Evolutionary conservation across 2,113 vertebrate genomes (phyloP).

Genomic region (Ramphastos sulfuratus): DNA sequence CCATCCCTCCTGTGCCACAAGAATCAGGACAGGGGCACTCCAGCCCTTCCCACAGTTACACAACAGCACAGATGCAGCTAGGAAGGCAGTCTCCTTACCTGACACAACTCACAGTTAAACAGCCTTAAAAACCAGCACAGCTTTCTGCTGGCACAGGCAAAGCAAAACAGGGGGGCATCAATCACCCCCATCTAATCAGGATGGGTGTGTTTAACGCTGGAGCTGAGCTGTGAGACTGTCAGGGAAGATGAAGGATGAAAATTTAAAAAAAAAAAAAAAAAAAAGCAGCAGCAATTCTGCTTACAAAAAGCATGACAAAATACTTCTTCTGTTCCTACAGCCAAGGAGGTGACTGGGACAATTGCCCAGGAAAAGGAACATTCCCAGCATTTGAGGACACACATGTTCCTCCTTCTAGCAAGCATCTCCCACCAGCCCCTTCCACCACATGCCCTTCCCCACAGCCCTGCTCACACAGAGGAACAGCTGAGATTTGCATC

Average conservation of each 20-base stretch:
- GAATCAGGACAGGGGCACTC: slow-evolving; percentile 23
- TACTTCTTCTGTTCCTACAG: neutral
- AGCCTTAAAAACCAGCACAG: neutral
- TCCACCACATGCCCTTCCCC: neutral
- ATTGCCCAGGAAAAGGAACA: neutral
- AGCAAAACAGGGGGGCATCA: slow-evolving; percentile 16
- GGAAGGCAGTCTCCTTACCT: neutral
- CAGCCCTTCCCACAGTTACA: slow-evolving; percentile 2
- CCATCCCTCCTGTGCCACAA: neutral
- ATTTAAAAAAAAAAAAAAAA: neutral
- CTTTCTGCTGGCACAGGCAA: neutral
- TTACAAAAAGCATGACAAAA: slow-evolving; percentile 1
- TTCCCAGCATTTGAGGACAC: neutral
- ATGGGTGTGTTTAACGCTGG: neutral
- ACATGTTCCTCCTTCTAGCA: neutral
- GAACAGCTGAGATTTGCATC: neutral
- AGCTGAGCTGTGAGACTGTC: neutral
- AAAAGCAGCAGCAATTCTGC: neutral
- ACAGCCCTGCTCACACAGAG: neutral
- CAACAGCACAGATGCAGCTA: neutral
- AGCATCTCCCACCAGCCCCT: neutral
- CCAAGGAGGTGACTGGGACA: slow-evolving; percentile 7
- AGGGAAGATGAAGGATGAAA: neutral
- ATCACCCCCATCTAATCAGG: slow-evolving; percentile 7
- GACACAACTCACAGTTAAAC: neutral